Evolutionary conservation across 2,797 vertebrate species (phyloP).

Genomic region (Gallinago nigripennis): DNA sequence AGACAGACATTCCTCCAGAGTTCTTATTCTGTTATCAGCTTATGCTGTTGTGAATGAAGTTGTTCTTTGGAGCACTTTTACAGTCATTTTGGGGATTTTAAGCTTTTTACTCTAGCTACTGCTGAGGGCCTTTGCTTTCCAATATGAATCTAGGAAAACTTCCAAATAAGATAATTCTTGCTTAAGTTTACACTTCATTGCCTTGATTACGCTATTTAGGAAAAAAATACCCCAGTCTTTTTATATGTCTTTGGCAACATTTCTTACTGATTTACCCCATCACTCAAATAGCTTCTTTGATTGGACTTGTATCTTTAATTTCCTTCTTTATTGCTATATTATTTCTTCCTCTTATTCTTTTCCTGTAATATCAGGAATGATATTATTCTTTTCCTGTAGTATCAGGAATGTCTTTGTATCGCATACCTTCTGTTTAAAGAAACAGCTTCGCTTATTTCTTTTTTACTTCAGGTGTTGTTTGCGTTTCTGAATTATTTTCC

Average conservation of each 20-base stretch:
- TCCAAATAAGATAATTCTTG: slow-evolving; percentile 12
- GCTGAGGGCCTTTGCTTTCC: background rate
- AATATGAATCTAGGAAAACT: background rate
- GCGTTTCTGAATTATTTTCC: background rate
- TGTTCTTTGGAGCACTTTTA: background rate
- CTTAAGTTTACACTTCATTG: slow-evolving; percentile 5
- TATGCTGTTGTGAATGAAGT: slow-evolving; percentile 3
- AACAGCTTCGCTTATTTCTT: background rate
- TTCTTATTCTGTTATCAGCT: background rate
- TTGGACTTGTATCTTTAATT: background rate
- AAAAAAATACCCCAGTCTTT: background rate
- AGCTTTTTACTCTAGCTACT: background rate
- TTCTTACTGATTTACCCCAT: background rate
- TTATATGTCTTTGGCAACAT: background rate
- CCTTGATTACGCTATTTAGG: slow-evolving; percentile 4
- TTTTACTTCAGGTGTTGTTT: background rate
- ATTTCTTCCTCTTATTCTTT: background rate
- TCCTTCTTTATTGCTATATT: background rate
- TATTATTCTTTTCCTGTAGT: background rate
- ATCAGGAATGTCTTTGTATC: background rate
- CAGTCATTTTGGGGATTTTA: background rate
- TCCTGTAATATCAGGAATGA: background rate
- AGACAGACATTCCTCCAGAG: background rate
- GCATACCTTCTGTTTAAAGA: background rate
- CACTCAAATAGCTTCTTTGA: background rate